A percentile compares a stretch with the other conserved stretches of the same genome.
These are phyloP conservation scores for Lepidurus arcticus DNA, from an alignment of 1,140 invertebrate species.

Conservation along the genomic window DNA sequence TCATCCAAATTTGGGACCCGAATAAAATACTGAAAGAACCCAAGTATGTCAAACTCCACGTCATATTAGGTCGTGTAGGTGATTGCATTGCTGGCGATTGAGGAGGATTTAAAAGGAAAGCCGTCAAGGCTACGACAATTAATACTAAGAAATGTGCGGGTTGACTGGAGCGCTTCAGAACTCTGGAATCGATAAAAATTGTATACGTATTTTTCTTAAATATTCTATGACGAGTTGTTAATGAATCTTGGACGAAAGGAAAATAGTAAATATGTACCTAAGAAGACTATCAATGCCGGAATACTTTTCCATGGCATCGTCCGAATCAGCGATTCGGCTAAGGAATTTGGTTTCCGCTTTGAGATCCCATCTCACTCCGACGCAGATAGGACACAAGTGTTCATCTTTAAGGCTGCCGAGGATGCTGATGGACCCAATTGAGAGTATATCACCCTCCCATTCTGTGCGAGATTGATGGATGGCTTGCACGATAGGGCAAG, in stretches of 20 bases:
- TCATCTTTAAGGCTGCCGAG: background rate
- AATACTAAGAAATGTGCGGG: slow-evolving; percentile 66
- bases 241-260: background rate
- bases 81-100: slow-evolving; percentile 44
- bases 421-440: background rate
- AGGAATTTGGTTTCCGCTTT: background rate
- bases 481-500: slow-evolving; percentile 19
- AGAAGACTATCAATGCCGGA: background rate
- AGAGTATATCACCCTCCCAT: slow-evolving; percentile 24
- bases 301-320: slow-evolving; percentile 11
- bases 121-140: slow-evolving; percentile 56
- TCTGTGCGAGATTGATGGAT: background rate
- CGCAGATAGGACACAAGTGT: background rate
- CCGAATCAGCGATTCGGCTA: background rate
- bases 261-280: background rate
- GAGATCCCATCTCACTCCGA: background rate
- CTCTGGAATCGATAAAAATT: slow-evolving; percentile 48
- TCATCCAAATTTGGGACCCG: slow-evolving; percentile 82
- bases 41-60: slow-evolving; percentile 56
- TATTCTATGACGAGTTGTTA: background rate
- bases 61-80: background rate
- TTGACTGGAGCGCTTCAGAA: slow-evolving; percentile 62
- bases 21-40: slow-evolving; percentile 67
- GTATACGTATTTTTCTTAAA: background rate
- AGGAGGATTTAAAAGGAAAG: slow-evolving; percentile 52